A percentile compares a stretch with the other conserved stretches of the same genome.
These are phyloP conservation scores for Eptatretus burgeri DNA, from an alignment of 2,113 vertebrate species.

Conservation along the genomic window DNA sequence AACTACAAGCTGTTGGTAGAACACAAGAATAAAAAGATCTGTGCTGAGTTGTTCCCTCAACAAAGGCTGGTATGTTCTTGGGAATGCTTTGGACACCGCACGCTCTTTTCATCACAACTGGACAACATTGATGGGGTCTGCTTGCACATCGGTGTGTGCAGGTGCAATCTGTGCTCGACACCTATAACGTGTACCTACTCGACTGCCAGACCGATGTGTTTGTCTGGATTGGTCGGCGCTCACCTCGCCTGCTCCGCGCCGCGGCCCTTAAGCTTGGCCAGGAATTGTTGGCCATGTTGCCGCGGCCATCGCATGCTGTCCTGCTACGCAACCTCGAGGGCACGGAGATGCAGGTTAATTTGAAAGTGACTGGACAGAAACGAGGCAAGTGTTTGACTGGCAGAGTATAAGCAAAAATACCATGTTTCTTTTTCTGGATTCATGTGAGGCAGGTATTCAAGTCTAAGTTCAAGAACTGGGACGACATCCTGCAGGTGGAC, in stretches of 20 bases:
- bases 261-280: slow-evolving; percentile 3
- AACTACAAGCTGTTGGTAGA: slow-evolving; percentile 5
- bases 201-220: slow-evolving; percentile 1
- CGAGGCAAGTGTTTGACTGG: no score
- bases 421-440: no score
- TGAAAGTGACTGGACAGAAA: no score
- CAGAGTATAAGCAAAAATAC: no score
- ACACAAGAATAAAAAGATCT: slow-evolving; percentile 22
- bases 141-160: background rate
- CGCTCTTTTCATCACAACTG: no score
- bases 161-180: slow-evolving; percentile 1
- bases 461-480: slow-evolving; percentile 3
- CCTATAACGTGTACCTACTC: background rate
- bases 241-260: background rate
- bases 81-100: no score
- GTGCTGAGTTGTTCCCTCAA: slow-evolving; percentile 52
- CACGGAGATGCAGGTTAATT: background rate
- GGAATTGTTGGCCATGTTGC: slow-evolving; percentile 4
- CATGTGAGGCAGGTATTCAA: background rate
- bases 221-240: slow-evolving; percentile 2
- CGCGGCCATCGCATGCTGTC: background rate
- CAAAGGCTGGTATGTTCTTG: slow-evolving; percentile 36
- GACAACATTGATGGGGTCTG: no score
- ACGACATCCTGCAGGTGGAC: slow-evolving; percentile 7
- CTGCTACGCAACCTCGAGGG: slow-evolving; percentile 5